Evolutionary conservation across 2,113 vertebrate genomes (phyloP).

Genomic region (Argyrosomus japonicus): DNA sequence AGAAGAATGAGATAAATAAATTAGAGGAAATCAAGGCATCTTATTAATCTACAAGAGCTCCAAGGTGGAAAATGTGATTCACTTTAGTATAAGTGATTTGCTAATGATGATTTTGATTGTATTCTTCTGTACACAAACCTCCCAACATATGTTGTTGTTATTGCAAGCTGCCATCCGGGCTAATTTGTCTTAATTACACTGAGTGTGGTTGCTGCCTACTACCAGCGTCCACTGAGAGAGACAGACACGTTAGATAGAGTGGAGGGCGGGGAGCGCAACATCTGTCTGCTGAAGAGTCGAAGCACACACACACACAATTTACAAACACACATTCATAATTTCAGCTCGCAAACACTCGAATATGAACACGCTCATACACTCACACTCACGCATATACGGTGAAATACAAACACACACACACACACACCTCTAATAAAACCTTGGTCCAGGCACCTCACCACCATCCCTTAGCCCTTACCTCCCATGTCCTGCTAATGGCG

Average conservation of each 20-base stretch:
- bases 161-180: constrained; percentile 72
- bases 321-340: constrained; percentile 43
- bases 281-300: constrained; percentile 72
- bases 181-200: constrained; percentile 83
- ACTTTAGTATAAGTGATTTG: constrained; percentile 69
- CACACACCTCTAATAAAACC: constrained; percentile 68
- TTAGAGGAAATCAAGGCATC: constrained; percentile 10
- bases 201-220: constrained; percentile 70
- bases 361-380: background rate
- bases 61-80: constrained; percentile 53
- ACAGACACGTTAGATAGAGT: constrained; percentile 77
- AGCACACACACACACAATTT: constrained; percentile 24
- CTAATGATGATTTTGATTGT: constrained; percentile 78
- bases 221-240: constrained; percentile 71
- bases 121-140: constrained; percentile 73
- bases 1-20: constrained; percentile 9
- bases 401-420: constrained; percentile 59
- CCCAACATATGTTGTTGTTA: constrained; percentile 78
- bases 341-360: constrained; percentile 15
- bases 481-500: constrained; percentile 93
- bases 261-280: constrained; percentile 78
- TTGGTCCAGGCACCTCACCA: constrained; percentile 57
- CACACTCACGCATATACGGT: constrained; percentile 17
- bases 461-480: constrained; percentile 87
- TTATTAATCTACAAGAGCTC: constrained; percentile 46